Evolutionary conservation across 2,113 vertebrate species (phyloP).

Genomic region (Notothenia rossii): DNA sequence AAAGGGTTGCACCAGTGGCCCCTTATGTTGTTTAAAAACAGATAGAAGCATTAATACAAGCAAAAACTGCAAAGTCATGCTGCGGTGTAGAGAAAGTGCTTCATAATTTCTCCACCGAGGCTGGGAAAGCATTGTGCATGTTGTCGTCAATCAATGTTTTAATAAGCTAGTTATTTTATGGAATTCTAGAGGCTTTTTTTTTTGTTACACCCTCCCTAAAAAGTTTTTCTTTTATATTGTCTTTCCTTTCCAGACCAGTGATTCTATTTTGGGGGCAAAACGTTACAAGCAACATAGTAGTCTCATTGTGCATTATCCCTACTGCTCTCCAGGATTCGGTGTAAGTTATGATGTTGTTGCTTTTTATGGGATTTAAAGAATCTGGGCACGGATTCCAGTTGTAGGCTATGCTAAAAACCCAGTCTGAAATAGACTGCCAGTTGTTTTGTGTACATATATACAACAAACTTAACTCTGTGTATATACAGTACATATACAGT

Average conservation of each 20-base stretch:
- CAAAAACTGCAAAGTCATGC: conserved; percentile 49
- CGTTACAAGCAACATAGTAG: conserved; percentile 50
- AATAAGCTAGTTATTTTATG: conserved; percentile 82
- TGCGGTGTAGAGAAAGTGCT: conserved; percentile 49
- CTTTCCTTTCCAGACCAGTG: conserved; percentile 61
- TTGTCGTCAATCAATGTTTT: conserved; percentile 74
- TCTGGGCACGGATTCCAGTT: conserved; percentile 70
- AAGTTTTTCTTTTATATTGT: conserved; percentile 65
- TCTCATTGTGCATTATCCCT: conserved; percentile 63
- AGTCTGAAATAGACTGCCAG: conserved; percentile 72
- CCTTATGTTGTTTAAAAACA: conserved; percentile 23
- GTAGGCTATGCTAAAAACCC: conserved; percentile 66
- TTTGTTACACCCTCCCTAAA: conserved; percentile 59
- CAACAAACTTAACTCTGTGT: conserved; percentile 79
- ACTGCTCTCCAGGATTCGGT: conserved; percentile 59
- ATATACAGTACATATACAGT: conserved; percentile 84
- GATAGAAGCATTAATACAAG: conserved; percentile 47
- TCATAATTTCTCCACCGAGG: conserved; percentile 47
- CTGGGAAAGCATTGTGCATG: conserved; percentile 79
- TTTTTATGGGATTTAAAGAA: conserved; percentile 62
- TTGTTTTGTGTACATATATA: conserved; percentile 81
- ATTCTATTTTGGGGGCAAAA: conserved; percentile 52
- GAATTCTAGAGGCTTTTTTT: conserved; percentile 57
- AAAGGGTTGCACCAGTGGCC: conserved; percentile 28
- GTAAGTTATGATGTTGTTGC: conserved; percentile 79